phyloP scores from a whole-genome alignment of 2,113 vertebrate genomes.

The Leptosomus discolor region DNA sequence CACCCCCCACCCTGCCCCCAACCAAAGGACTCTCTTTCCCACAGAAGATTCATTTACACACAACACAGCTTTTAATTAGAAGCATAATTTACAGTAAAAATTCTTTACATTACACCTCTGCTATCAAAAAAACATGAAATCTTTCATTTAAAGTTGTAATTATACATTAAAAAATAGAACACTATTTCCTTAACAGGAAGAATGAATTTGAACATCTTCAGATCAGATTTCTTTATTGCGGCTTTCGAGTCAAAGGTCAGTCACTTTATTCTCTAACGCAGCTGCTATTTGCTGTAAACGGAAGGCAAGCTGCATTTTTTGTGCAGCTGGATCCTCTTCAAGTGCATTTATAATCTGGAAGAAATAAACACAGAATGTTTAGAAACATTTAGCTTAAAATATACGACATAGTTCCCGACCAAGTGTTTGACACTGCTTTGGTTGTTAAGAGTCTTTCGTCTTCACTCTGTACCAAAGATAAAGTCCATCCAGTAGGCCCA shows the following conservation, averaged over 20 bases:
- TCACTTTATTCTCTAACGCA: slow-evolving; percentile 96
- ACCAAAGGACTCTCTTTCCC: slow-evolving; percentile 59
- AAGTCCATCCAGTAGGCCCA: not conserved
- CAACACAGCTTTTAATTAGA: slow-evolving; percentile 73
- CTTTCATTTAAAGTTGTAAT: slow-evolving; percentile 74
- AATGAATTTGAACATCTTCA: slow-evolving; percentile 72
- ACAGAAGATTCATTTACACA: slow-evolving; percentile 69
- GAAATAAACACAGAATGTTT: slow-evolving; percentile 36
- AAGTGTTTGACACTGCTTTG: not conserved
- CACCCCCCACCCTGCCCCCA: slow-evolving; percentile 50
- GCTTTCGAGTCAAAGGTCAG: slow-evolving; percentile 88
- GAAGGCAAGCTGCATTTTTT: slow-evolving; percentile 97
- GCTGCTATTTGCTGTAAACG: slow-evolving; percentile 96
- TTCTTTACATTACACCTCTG: slow-evolving; percentile 72
- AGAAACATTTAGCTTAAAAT: not conserved
- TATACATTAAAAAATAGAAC: slow-evolving; percentile 78
- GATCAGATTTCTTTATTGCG: slow-evolving; percentile 69
- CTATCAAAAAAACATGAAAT: slow-evolving; percentile 70
- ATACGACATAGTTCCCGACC: not conserved
- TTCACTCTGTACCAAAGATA: not conserved
- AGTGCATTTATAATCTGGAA: slow-evolving; percentile 92
- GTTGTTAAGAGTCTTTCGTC: not conserved
- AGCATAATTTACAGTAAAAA: slow-evolving; percentile 78
- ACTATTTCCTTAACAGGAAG: slow-evolving; percentile 75
- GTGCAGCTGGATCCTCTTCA: slow-evolving; percentile 92